phyloP scores from a whole-genome alignment of 2,888 invertebrate genomes.

The Argyresthia albistria region DNA sequence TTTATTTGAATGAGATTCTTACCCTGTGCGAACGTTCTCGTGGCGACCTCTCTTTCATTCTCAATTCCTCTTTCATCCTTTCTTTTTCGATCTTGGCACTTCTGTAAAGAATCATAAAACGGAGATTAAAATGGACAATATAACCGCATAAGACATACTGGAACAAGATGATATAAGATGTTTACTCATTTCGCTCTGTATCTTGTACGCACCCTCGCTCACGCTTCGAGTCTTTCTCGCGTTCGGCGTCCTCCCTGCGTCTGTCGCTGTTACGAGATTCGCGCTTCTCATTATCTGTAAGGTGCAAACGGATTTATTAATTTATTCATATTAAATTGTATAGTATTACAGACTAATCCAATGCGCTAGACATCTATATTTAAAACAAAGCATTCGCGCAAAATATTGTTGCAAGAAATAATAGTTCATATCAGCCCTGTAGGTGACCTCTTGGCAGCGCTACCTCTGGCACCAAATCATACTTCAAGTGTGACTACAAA shows the following conservation, averaged over 20 bases:
- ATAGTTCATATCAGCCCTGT: too few relatives aligned
- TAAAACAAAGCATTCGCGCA: too few relatives aligned
- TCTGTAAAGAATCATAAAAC: neutral
- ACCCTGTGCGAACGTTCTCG: conserved; percentile 59
- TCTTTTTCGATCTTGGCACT: conserved; percentile 46
- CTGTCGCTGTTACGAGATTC: conserved; percentile 44
- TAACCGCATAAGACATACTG: too few relatives aligned
- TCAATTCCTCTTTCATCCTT: conserved; percentile 74
- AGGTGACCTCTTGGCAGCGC: too few relatives aligned
- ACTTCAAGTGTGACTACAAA: too few relatives aligned
- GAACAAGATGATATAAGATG: too few relatives aligned
- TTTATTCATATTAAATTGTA: too few relatives aligned
- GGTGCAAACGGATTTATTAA: too few relatives aligned
- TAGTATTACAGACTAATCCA: too few relatives aligned
- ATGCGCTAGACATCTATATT: too few relatives aligned
- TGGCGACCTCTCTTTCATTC: conserved; percentile 70
- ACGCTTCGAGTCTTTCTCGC: conserved; percentile 57
- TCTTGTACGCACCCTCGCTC: conserved; percentile 44
- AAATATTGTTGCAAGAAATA: too few relatives aligned
- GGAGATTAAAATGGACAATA: neutral
- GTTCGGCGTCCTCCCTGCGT: conserved; percentile 52
- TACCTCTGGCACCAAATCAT: too few relatives aligned
- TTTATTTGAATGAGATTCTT: conserved; percentile 14
- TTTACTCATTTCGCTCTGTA: neutral
- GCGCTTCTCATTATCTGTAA: conserved; percentile 45